Conservation (phyloP, 2,888 invertebrate species). For the Steinernema hermaphroditum region DNA sequence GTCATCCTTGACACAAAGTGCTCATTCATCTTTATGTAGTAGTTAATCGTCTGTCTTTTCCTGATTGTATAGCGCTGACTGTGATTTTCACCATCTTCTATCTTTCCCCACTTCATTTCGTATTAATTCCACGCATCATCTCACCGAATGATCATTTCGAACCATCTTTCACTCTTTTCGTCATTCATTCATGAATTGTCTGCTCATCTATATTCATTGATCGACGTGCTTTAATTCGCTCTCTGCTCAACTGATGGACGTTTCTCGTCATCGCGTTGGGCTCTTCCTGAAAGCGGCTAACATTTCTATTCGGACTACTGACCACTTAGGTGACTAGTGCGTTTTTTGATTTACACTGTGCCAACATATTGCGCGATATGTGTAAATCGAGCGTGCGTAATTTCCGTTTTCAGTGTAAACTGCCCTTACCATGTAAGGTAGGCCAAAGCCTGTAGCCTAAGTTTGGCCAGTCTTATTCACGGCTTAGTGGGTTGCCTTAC, state of each 20-base stretch:
- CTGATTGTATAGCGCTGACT: conserved; percentile 23
- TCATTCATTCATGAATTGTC: conserved; percentile 15
- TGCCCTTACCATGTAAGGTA: conserved; percentile 27
- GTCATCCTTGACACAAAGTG: not conserved
- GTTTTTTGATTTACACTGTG: conserved; percentile 10
- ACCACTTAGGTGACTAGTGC: not conserved
- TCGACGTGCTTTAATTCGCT: conserved; percentile 20
- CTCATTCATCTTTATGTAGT: conserved; percentile 1
- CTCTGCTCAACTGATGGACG: conserved; percentile 13
- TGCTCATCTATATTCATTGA: conserved; percentile 24
- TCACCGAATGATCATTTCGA: not conserved
- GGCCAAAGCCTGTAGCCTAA: conserved; percentile 13
- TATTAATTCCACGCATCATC: conserved; percentile 15
- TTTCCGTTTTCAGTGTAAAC: conserved; percentile 22
- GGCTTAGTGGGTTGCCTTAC: not conserved
- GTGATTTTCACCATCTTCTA: conserved; percentile 1
- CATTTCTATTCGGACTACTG: not conserved
- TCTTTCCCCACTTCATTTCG: not conserved
- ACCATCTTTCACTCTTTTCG: not conserved
- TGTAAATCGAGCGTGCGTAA: conserved; percentile 26
- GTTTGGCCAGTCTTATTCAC: conserved; percentile 26
- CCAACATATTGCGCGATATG: conserved; percentile 16
- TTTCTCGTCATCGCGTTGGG: not conserved
- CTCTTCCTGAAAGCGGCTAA: conserved; percentile 1
- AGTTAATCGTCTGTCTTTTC: not conserved